Base-by-base conservation (phyloP, 2,888 invertebrate species). In the Thumatha senex region DNA sequence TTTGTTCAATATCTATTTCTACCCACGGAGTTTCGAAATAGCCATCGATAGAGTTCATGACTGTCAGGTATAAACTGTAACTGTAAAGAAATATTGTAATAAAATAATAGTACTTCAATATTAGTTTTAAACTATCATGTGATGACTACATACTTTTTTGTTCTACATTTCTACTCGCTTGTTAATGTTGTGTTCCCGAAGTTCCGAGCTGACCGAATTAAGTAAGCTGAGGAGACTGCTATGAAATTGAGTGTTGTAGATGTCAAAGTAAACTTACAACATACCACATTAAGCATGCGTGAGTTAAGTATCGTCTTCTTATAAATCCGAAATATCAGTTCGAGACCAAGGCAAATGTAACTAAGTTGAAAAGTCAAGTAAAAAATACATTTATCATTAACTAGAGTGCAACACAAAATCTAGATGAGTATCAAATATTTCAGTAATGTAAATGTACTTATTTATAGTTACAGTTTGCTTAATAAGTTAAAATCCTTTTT, bases 11-110 rank as follows among this genome's bases (percentile, higher is more conserved):
- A 77, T 98, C 95, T 48, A 98, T 95, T 50, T 96, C 96, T 7
- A 88, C 85, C 98, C 98, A 98, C 0, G 95, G 92, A 51, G 97
- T 94, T 77, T 97, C 96, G 70, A 94, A 96, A 78, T 98, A 98
- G 1, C 96, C 96, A 72, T 96, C 96, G 47, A 98, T 96, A 5
- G 96, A 95, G 68, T 95, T 95, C 91, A 97, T 95, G 0, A 98
- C 98, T 68, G 95, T 93, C 66, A 96, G 93, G 84, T 97, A 98
- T 47, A 93, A 69, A 44, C 82, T 92, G 69, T 91, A 91, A 55
- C 91, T 91, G 78, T 70, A 75, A 5, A 4, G 12, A 43, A 53
- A 30, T 55, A 45, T 36, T 13, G 3, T 18, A 39, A 12, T 4
- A 13, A 10, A 5, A 34, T 13, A 18, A 24, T 24, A 34, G 11